Base-by-base conservation (phyloP, 2,888 invertebrate genomes). In the Coecobrya sp. region DNA sequence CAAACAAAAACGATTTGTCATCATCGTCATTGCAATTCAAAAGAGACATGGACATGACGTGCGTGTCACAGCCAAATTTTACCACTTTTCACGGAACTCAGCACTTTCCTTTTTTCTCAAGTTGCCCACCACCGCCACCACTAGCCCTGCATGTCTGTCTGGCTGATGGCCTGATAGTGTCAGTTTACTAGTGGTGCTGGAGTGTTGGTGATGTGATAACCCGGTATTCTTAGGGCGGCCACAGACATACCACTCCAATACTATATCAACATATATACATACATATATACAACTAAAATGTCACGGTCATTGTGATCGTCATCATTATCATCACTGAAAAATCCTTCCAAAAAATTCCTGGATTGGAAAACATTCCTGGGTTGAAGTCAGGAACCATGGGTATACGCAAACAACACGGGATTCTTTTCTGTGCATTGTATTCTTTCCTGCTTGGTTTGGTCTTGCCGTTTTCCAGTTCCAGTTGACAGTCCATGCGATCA, bases 401-500 rank as follows among this genome's bases (percentile, higher is more conserved):
- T 65, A 11, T 30, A 30, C 30, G 30, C 42, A 42, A 70, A 65
- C 65, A 70, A 70, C 42, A 42, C 10, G 13, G 42, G 19, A 42
- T 70, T 70, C 70, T n/a, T 70, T 42, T 42, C 65, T 27, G 13
- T 16, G 1, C 10, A 36, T 30, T 19, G 42, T 42, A n/a, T 42
- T 70, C 42, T 70, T 19, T 70, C 22, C 42, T 11, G 42, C 36
- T 10, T 0, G n/a, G 36, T 42, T 70, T 70, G 70, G 70, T 25
- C 3, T 11, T 49, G 25, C 25, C 45, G 25, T 49, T 25, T 49
- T 76, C 25, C 76, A 76, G 45, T 49, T 76, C 73, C 73, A 45
- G 45, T 22, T 45, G 76, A 76, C 76, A 76, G 45, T 76, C 49
- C 76, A 76, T 49, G 76, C 49, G 76, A 76, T 76, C 76, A 76